Percentiles rank a stretch among this genome's conserved stretches.
Conservation (phyloP, 2,113 vertebrate genomes). For the Pseudolaguvia tuberculata region DNA sequence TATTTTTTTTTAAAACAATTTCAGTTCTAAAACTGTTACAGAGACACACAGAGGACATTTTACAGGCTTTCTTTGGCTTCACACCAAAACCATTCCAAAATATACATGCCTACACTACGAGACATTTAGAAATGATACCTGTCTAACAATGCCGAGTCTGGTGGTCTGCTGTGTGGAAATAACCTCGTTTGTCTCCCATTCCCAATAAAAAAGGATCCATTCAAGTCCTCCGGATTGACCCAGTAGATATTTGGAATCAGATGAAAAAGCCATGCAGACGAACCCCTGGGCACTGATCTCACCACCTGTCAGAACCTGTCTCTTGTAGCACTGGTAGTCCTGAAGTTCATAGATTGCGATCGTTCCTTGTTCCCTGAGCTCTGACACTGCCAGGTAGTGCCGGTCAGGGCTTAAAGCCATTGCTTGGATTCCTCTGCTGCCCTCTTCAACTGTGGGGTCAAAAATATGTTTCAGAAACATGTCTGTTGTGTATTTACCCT, state of each 20-base stretch:
- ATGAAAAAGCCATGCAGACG: conserved; percentile 82
- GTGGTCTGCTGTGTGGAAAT: conserved; percentile 67
- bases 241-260: conserved; percentile 80
- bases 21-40: not conserved
- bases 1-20: not conserved
- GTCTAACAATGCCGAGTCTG: conserved; percentile 45
- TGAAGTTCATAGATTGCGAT: conserved; percentile 81
- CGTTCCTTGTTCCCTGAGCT: conserved; percentile 68
- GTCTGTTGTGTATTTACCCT: not conserved
- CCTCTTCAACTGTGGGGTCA: conserved; percentile 71
- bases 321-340: conserved; percentile 69
- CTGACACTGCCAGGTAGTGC: conserved; percentile 82
- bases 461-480: not conserved
- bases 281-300: conserved; percentile 61
- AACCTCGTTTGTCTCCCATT: conserved; percentile 86
- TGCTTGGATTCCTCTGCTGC: conserved; percentile 73
- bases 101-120: not conserved
- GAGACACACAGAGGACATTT: not conserved
- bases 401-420: conserved; percentile 80
- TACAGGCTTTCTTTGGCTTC: not conserved
- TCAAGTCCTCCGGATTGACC: conserved; percentile 75
- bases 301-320: conserved; percentile 68
- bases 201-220: conserved; percentile 78
- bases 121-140: not conserved
- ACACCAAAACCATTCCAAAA: not conserved